Evolutionary conservation across 2,888 invertebrate species (phyloP), one percentile per base, ranked within the genome.

Genomic region (Monopis laevigella): DNA sequence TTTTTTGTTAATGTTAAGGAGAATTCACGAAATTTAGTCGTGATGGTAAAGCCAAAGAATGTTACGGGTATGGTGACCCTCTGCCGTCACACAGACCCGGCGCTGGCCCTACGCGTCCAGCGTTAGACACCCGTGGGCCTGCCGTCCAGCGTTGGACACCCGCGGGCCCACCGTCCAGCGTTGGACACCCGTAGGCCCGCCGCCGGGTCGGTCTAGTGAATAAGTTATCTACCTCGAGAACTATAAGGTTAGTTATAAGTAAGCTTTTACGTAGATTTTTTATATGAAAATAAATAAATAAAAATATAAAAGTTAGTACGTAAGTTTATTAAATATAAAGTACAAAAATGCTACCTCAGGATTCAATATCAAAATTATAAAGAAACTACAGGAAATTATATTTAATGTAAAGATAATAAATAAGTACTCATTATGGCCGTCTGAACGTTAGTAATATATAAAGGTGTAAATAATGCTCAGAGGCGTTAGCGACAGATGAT

Each of bases 41-140:
- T 80, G 80, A 80, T 80, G 80, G 80, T 80, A 71, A 80, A 80
- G 78, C 80, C 80, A 80, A 80, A 80, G 80, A 80, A 77, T 75
- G 66, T 72, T 80, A 80, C 80, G 80, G 80, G 80, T 80, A 80
- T 63, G 80, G 80, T 80, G 80, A 77, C 80, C 80, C 80, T 77
- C 74, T 75, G 78, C 80, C 80, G 80, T 80, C 80, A 80, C 80
- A 77, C 54, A 53, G 66, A 61, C 63, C 61, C 47, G 51, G 66
- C 61, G 54, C 62, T 50, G 52, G 52, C 48, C 48, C 50, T 59
- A 63, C n/a, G n/a, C n/a, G n/a, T n/a, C n/a, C 29, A n/a, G n/a
- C n/a, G n/a, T n/a, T n/a, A n/a, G n/a, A n/a, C n/a, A n/a, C n/a
- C n/a, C n/a, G n/a, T n/a, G n/a, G n/a, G n/a, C n/a, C n/a, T n/a